Percentiles rank a stretch among this genome's conserved stretches.
Conservation (phyloP, 2,797 vertebrate species). For the Notolepis coatsorum region DNA sequence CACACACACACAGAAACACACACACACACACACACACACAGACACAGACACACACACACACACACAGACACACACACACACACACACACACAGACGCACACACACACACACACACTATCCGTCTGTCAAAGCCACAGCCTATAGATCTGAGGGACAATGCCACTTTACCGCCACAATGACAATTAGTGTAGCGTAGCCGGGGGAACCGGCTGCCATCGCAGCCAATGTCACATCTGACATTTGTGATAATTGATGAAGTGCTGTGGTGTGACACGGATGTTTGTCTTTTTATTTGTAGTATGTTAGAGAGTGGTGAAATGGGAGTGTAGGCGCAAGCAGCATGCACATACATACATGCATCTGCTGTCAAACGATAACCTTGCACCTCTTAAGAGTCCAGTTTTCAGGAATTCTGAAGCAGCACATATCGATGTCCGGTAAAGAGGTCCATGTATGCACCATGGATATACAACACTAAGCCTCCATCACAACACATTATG, state of each 20-base stretch:
- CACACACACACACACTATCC: slow-evolving; percentile 69
- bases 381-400: too few species aligned
- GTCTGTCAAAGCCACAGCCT: slow-evolving; percentile 79
- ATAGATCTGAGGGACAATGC: slow-evolving; percentile 68
- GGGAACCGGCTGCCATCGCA: slow-evolving; percentile 34
- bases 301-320: neutral
- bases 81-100: too few species aligned
- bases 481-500: too few species aligned
- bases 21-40: neutral
- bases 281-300: slow-evolving; percentile 10
- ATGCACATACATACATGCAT: slow-evolving; percentile 32
- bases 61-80: neutral
- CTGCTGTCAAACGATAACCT: neutral
- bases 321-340: slow-evolving; percentile 29
- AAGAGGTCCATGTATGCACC: neutral
- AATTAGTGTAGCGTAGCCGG: slow-evolving; percentile 53
- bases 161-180: slow-evolving; percentile 52
- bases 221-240: slow-evolving; percentile 43
- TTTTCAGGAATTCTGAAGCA: too few species aligned
- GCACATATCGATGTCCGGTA: too few species aligned
- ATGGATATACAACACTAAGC: neutral
- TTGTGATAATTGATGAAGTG: slow-evolving; percentile 47
- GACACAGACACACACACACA: neutral
- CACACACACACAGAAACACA: too few species aligned
- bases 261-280: too few species aligned